Base-by-base conservation (phyloP, 2,113 vertebrate species). In the Halcyon malimbica region DNA sequence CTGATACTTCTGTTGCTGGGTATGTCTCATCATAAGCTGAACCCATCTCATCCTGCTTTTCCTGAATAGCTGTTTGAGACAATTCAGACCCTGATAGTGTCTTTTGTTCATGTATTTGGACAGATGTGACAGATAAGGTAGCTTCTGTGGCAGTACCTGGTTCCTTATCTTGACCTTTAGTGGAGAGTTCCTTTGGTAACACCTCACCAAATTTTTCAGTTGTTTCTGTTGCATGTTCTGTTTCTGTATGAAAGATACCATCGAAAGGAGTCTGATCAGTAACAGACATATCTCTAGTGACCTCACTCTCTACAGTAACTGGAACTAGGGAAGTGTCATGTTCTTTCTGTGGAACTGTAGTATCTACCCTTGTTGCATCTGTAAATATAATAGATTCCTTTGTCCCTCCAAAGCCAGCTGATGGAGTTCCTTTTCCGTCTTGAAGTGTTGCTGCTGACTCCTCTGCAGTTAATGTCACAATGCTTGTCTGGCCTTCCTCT, bases 371-470 rank as follows among this genome's bases (percentile, higher is more conserved):
- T 50, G 89, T 82, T 59, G 77, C 60, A 31, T 82, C 94, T 96
- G 83, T 78, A 83, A 96, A 87, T 37, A 79, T 3, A 81, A 94
- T 16, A 68, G 31, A 15, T 78, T 96, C 80, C 37, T 35, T 39
- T 37, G 90, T 96, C 42, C 44, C 90, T 76, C 84, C 98, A 62
- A 93, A 87, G 85, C 89, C 63, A 92, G 96, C 94, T 60, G 97
- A 96, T 13, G 89, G 75, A 39, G 88, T 74, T 93, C 96, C 96
- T 68, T 97, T 96, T 74, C 71, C 74, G 33, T 97, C 97, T 48
- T 97, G 97, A n/a, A 53, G 31, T 53, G 41, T 87, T 65, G 29
- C 10, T 50, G 73, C 62, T 70, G 92, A 86, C 33, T 70, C 51
- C 80, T 93, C 90, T 25, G 60, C 33, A 63, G 70, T 2, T 16